Percentiles rank a stretch among this genome's conserved stretches.
phyloP scores from a whole-genome alignment of 2,888 invertebrate genomes.

The Dolomedes plantarius region DNA sequence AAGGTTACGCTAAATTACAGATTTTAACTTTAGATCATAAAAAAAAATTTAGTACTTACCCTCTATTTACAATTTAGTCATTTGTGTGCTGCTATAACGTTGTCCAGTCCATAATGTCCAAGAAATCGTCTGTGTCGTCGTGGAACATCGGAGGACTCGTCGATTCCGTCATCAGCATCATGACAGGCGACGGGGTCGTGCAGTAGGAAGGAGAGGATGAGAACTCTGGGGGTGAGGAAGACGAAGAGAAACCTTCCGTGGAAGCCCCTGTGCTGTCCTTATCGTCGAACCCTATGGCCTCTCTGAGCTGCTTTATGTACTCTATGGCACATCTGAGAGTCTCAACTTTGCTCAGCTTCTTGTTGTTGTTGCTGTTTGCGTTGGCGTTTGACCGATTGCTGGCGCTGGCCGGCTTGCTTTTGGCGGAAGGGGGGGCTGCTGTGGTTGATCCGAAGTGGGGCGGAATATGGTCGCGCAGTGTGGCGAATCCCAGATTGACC shows the following conservation, averaged over 20 bases:
- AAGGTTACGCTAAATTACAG: too few relatives aligned
- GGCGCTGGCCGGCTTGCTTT: neutral
- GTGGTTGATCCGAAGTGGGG: slow-evolving; percentile 71
- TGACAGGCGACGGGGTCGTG: slow-evolving; percentile 47
- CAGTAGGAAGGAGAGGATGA: slow-evolving; percentile 39
- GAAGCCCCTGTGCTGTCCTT: slow-evolving; percentile 31
- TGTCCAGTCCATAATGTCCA: slow-evolving; percentile 59
- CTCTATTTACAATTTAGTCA: neutral
- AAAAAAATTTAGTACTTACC: neutral
- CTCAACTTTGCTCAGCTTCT: slow-evolving; percentile 80
- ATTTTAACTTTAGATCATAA: too few relatives aligned
- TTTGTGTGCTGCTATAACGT: slow-evolving; percentile 22
- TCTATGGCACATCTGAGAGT: slow-evolving; percentile 91
- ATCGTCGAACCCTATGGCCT: slow-evolving; percentile 75
- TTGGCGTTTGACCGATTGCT: neutral
- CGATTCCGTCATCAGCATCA: slow-evolving; percentile 31
- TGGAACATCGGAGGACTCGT: slow-evolving; percentile 31
- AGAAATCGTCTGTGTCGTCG: slow-evolving; percentile 56
- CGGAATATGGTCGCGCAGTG: slow-evolving; percentile 91
- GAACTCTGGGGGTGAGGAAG: slow-evolving; percentile 18
- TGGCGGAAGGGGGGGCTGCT: neutral
- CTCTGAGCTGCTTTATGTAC: slow-evolving; percentile 89
- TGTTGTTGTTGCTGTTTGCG: slow-evolving; percentile 71
- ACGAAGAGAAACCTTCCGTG: neutral
- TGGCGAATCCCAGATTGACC: slow-evolving; percentile 84